phyloP scores from a whole-genome alignment of 2,797 vertebrate species.

The Syngnathus rostellatus region DNA sequence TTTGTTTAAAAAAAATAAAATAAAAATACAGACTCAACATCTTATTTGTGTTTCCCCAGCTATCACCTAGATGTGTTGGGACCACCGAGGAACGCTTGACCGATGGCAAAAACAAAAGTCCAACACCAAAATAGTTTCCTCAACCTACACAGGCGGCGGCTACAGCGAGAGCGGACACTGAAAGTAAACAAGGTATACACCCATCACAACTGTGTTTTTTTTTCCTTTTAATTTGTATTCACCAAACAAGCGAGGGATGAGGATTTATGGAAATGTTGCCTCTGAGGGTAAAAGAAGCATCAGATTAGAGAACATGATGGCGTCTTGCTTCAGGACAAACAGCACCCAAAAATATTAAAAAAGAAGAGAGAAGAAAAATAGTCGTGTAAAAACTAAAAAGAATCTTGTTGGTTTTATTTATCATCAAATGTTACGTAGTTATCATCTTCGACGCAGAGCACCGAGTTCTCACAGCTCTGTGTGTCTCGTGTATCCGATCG shows the following conservation, averaged over 20 bases:
- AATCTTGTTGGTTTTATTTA: not conserved
- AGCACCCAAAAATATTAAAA: not conserved
- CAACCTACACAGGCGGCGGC: slow-evolving; percentile 16
- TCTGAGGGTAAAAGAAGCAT: not conserved
- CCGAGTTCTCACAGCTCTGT: slow-evolving; percentile 76
- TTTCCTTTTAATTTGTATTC: not conserved
- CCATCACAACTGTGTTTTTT: not conserved
- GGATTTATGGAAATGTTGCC: slow-evolving; percentile 19
- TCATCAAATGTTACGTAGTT: not conserved
- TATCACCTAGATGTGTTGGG: slow-evolving; percentile 38
- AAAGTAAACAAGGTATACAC: slow-evolving; percentile 36
- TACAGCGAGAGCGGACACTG: slow-evolving; percentile 18
- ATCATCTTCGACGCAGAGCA: slow-evolving; percentile 4
- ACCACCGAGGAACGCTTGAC: slow-evolving; percentile 20
- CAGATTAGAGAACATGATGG: slow-evolving; percentile 12
- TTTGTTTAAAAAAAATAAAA: slow-evolving; percentile 13
- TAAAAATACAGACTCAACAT: slow-evolving; percentile 9
- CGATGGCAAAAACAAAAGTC: slow-evolving; percentile 13
- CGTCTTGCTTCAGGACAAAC: not conserved
- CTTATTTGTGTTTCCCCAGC: slow-evolving; percentile 14
- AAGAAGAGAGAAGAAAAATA: not conserved
- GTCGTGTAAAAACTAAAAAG: not conserved
- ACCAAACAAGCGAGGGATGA: slow-evolving; percentile 10
- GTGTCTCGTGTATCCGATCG: slow-evolving; percentile 71
- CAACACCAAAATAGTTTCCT: slow-evolving; percentile 28